Conservation (phyloP, 2,113 vertebrate genomes). For the Lates calcarifer region DNA sequence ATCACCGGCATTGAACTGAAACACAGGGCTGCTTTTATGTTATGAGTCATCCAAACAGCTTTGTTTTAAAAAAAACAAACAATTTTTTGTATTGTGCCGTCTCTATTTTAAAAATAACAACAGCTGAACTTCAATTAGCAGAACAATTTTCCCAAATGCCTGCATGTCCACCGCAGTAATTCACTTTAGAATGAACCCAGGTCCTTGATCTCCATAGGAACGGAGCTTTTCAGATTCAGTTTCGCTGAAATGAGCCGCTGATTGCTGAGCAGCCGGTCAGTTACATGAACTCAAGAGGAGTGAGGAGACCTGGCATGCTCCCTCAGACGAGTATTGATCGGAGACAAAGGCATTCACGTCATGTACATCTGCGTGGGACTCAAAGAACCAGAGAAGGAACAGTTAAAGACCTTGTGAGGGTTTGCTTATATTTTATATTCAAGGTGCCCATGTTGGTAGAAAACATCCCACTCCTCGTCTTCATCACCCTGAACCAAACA, state of each 20-base stretch:
- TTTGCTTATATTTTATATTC: not conserved
- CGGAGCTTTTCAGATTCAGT: constrained; percentile 16
- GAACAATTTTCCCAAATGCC: constrained; percentile 16
- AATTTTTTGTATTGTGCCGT: not conserved
- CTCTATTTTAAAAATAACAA: constrained; percentile 31
- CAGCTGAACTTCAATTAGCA: constrained; percentile 31
- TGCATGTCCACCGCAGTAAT: constrained; percentile 7
- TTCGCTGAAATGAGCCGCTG: constrained; percentile 12
- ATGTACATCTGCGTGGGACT: not conserved
- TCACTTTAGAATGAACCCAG: constrained; percentile 5
- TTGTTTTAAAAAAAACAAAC: not conserved
- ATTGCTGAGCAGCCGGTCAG: constrained; percentile 2
- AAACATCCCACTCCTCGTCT: not conserved
- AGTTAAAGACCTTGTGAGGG: not conserved
- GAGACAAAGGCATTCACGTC: constrained; percentile 3
- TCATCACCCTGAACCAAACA: not conserved
- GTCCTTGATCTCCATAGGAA: constrained; percentile 36
- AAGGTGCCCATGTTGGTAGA: not conserved
- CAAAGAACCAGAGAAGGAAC: not conserved
- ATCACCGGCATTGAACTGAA: constrained; percentile 45
- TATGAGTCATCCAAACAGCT: constrained; percentile 44
- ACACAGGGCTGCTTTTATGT: constrained; percentile 38
- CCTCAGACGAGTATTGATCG: constrained; percentile 22
- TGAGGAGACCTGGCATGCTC: not conserved
- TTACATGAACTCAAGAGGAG: not conserved